Conservation (phyloP, 2,888 invertebrate species). For the Callinectes sapidus region DNA sequence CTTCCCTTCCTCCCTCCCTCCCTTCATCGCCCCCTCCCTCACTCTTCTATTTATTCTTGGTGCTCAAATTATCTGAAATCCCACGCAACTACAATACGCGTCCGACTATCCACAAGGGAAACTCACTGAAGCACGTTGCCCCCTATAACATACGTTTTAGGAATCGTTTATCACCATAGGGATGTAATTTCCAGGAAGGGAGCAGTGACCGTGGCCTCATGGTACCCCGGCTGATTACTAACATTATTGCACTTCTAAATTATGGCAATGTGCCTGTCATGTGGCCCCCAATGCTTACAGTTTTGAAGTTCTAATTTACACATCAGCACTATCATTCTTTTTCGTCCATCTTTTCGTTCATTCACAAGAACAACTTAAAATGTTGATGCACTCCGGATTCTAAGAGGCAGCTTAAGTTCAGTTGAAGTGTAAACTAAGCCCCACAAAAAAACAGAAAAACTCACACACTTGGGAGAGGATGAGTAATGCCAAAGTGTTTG, state of each 20-base stretch:
- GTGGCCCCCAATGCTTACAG: background rate
- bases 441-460: background rate
- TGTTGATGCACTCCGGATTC: background rate
- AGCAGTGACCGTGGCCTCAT: background rate
- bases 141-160: background rate
- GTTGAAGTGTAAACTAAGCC: background rate
- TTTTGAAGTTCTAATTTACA: background rate
- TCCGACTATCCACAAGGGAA: background rate
- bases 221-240: background rate
- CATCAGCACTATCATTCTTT: background rate
- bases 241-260: background rate
- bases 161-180: background rate
- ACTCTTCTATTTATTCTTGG: background rate
- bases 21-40: no score
- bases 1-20: background rate
- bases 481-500: background rate
- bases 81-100: background rate
- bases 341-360: background rate
- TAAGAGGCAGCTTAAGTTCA: background rate
- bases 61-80: conserved; percentile 1
- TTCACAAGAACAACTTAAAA: background rate
- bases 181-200: background rate
- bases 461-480: background rate
- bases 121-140: background rate
- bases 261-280: background rate